Evolutionary conservation across 2,888 invertebrate species (phyloP), one percentile per base, ranked within the genome.

Genomic region (Perdita meconis): DNA sequence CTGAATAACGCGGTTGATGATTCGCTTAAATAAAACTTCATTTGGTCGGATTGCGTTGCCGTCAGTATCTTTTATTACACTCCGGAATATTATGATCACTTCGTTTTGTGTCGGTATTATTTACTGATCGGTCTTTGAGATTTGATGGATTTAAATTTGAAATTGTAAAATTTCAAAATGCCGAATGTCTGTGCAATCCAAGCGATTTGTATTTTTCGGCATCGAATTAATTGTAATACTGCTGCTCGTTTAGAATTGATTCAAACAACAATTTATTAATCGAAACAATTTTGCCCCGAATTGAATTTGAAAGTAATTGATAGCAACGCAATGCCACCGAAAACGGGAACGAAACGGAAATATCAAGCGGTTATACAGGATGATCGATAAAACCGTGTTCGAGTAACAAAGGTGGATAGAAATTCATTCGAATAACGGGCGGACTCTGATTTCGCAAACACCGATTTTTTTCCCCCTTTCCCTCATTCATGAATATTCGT

Each of bases 381-480:
- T 34, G 34, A 61, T 47, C n/a, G 36, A 50, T 51, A 51, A 63
- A 51, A 63, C 51, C 50, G 38, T n/a, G 16, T 24, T 50, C 51
- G 38, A 38, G 38, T 50, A 63, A 38, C 38, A 63, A 50, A n/a
- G 16, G 63, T 12, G 38, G 38, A 38, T 38, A 51, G 34, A 38
- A 51, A 63, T 63, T 63, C 50, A 51, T 24, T 26, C 38, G 50
- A 16, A 38, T 63, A 51, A 51, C 63, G 26, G n/a, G 10, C 24
- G 50, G 47, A 51, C 50, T 53, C 40, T 64, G 53, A 64, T 64
- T 22, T 12, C 22, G 64, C 53, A 53, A 53, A 53, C 65, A 53
- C 55, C 38, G 24, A n/a, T n/a, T 26, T 40, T 50, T 42, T 42
- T 16, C 13, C n/a, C 34, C 16, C 26, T 2, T 34, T 12, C 24